Evolutionary conservation across 2,797 vertebrate genomes (phyloP).

Genomic region (Gallinago solitaria): DNA sequence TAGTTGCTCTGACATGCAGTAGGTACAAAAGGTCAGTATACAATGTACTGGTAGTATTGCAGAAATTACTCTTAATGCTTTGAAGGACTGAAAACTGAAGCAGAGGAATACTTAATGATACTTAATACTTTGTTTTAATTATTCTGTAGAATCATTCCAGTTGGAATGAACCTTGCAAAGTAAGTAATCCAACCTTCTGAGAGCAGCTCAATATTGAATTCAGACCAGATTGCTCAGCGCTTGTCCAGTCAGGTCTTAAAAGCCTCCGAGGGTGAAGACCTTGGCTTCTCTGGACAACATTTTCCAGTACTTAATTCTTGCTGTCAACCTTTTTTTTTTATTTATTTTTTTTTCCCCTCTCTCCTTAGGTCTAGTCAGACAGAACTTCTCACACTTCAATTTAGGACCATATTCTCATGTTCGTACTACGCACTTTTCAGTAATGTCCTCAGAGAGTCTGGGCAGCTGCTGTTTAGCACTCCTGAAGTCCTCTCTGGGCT

Average conservation of each 20-base stretch:
- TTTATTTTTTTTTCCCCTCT: accelerated
- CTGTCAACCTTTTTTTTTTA: background rate
- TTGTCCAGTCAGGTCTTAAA: background rate
- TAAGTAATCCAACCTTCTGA: background rate
- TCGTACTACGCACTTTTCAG: background rate
- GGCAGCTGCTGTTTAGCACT: background rate
- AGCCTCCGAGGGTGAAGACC: background rate
- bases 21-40: background rate
- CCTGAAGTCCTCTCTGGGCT: background rate
- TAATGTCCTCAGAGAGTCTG: background rate
- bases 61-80: background rate
- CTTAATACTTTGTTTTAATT: background rate
- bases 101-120: background rate
- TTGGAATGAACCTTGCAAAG: background rate
- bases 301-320: background rate
- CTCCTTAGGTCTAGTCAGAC: background rate
- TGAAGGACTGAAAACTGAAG: background rate
- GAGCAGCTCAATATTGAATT: background rate
- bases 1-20: background rate
- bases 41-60: background rate
- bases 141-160: background rate
- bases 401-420: background rate
- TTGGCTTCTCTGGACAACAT: background rate
- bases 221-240: background rate
- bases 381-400: background rate